Evolutionary conservation across 2,113 vertebrate species (phyloP).

Genomic region (Clarias macrocephalus): DNA sequence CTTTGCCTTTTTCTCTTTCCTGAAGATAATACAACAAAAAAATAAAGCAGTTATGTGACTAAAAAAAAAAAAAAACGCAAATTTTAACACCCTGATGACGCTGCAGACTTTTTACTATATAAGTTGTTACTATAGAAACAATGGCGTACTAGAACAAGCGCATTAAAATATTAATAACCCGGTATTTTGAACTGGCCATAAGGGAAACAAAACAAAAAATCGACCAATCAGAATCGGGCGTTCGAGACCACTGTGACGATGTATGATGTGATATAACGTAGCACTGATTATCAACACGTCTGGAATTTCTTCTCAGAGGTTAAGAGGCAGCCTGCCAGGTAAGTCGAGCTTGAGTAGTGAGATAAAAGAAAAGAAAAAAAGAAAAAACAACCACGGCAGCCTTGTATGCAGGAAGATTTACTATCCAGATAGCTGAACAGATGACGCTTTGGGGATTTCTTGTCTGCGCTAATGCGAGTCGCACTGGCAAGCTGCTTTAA

Average conservation of each 20-base stretch:
- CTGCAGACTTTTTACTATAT: background rate
- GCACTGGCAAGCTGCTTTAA: conserved; percentile 36
- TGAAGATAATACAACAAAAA: background rate
- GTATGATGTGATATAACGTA: background rate
- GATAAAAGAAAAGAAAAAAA: conserved; percentile 4
- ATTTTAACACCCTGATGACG: background rate
- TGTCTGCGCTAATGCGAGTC: conserved; percentile 20
- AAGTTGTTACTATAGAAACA: background rate
- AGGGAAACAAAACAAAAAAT: background rate
- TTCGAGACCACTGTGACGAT: too few species aligned
- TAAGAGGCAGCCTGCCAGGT: conserved; percentile 56
- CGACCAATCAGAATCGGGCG: background rate
- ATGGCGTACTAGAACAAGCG: background rate
- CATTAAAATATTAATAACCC: background rate
- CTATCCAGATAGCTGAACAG: conserved; percentile 56
- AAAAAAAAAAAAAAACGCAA: background rate
- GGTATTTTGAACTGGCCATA: background rate
- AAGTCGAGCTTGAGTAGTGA: conserved; percentile 7
- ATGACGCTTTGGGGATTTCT: conserved; percentile 53
- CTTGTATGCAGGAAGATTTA: conserved; percentile 34
- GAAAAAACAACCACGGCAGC: conserved; percentile 37
- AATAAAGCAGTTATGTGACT: background rate
- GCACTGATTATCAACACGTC: conserved; percentile 23
- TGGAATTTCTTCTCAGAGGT: conserved; percentile 65
- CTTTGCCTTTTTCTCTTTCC: background rate